Conservation (phyloP, 2,888 invertebrate genomes). For the Hirtodrosophila histrioides region DNA sequence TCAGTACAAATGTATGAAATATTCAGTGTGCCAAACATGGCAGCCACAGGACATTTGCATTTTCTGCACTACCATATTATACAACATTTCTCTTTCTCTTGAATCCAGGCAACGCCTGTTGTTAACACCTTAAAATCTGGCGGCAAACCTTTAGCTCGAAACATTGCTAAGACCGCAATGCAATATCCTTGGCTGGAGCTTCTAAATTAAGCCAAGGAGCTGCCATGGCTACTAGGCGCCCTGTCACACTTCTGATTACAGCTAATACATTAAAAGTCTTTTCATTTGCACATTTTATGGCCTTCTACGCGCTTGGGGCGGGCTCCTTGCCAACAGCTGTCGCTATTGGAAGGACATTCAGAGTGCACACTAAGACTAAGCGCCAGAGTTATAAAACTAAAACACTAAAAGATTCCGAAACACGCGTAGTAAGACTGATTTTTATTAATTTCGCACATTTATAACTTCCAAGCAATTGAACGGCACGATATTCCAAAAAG, state of each 20-base stretch:
- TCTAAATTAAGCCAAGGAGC: conserved; percentile 26
- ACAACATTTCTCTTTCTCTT: not conserved
- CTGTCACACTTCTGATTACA: conserved; percentile 45
- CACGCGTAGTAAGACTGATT: conserved; percentile 55
- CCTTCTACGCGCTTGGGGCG: conserved; percentile 7
- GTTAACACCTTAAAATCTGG: too few species aligned
- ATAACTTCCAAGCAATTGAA: conserved; percentile 67
- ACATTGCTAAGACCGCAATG: conserved; percentile 1
- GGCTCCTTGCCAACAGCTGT: conserved; percentile 57
- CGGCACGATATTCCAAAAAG: conserved; percentile 10
- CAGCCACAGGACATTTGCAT: not conserved
- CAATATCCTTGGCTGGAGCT: not conserved
- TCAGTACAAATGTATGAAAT: conserved; percentile 1
- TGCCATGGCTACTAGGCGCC: not conserved
- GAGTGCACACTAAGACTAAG: conserved; percentile 20
- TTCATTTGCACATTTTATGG: conserved; percentile 72
- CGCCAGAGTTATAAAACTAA: conserved; percentile 60
- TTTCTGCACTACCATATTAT: not conserved
- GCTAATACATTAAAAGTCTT: conserved; percentile 67
- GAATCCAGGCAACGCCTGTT: not conserved
- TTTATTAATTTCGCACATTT: conserved; percentile 77
- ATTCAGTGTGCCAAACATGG: conserved; percentile 9
- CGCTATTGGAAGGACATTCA: conserved; percentile 25
- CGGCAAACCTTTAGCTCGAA: not conserved
- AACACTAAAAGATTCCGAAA: conserved; percentile 21